A percentile compares a stretch with the other conserved stretches of the same genome.
These are phyloP conservation scores for Kryphioiulus occultus DNA, from an alignment of 2,888 invertebrate genomes.

Conservation along the genomic window DNA sequence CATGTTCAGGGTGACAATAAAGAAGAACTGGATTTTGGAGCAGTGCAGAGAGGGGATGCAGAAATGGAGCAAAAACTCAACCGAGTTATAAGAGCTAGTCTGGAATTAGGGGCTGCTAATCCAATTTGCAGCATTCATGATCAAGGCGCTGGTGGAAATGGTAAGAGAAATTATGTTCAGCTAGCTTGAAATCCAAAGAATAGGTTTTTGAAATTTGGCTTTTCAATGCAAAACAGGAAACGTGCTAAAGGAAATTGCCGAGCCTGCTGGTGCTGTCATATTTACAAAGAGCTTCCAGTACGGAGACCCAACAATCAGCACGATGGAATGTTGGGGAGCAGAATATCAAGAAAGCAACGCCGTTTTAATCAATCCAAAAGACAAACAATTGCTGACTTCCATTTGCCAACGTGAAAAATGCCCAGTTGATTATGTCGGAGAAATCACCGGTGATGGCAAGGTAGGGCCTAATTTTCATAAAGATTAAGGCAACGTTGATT, in stretches of 20 bases:
- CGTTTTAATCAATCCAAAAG: slow-evolving; percentile 75
- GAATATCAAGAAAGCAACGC: slow-evolving; percentile 98
- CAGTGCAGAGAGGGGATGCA: slow-evolving; percentile 95
- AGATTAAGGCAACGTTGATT: slow-evolving; percentile 46
- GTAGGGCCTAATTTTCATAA: slow-evolving; percentile 61
- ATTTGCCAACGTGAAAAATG: slow-evolving; percentile 90
- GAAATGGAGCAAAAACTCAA: slow-evolving; percentile 99
- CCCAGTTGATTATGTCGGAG: slow-evolving; percentile 90
- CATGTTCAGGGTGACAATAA: slow-evolving; percentile 90
- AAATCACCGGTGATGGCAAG: slow-evolving; percentile 85
- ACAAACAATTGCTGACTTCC: slow-evolving; percentile 70
- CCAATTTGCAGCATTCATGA: slow-evolving; percentile 97
- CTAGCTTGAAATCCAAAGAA: background rate
- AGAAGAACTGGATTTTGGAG: slow-evolving; percentile 89
- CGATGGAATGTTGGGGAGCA: slow-evolving; percentile 96
- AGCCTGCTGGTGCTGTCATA: slow-evolving; percentile 92
- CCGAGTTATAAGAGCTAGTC: slow-evolving; percentile 88
- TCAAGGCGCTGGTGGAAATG: slow-evolving; percentile 93
- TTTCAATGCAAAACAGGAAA: slow-evolving; percentile 71
- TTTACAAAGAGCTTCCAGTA: slow-evolving; percentile 84
- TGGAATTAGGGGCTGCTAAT: slow-evolving; percentile 81
- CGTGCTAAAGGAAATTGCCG: slow-evolving; percentile 94
- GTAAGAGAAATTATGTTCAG: background rate
- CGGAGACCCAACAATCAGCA: slow-evolving; percentile 93
- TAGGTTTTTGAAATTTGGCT: background rate